These are phyloP conservation scores for Trematomus bernacchii DNA, from an alignment of 2,797 vertebrate genomes.

Conservation along the genomic window DNA sequence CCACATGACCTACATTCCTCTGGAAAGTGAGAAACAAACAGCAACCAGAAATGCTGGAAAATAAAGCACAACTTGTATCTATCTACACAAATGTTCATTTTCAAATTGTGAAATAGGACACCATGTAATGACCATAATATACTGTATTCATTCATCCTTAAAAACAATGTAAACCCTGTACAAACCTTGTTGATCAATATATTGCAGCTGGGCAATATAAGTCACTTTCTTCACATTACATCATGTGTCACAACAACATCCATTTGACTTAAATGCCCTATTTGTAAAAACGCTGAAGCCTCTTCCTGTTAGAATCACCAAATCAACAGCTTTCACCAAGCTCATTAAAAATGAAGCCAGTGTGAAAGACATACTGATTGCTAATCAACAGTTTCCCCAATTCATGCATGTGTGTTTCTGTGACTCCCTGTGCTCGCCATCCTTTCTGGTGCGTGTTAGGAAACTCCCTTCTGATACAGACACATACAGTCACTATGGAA, in stretches of 20 bases:
- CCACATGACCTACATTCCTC: constrained; percentile 68
- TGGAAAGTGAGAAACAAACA: constrained; percentile 34
- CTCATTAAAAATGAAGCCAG: constrained; percentile 50
- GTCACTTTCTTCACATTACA: neutral
- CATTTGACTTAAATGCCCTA: constrained; percentile 29
- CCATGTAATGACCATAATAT: neutral
- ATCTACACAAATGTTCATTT: neutral
- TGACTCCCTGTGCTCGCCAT: constrained; percentile 52
- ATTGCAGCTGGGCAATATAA: neutral
- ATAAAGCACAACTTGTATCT: neutral
- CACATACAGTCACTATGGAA: constrained; percentile 73
- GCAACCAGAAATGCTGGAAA: constrained; percentile 7
- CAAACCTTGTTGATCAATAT: neutral
- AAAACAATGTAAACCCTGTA: neutral
- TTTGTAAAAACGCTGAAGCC: constrained; percentile 18
- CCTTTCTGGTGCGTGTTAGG: constrained; percentile 44
- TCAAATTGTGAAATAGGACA: constrained; percentile 3
- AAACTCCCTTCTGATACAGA: constrained; percentile 67
- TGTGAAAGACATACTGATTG: constrained; percentile 62
- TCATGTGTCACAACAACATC: constrained; percentile 12
- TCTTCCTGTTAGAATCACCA: constrained; percentile 45
- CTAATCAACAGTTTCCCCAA: constrained; percentile 63
- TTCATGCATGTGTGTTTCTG: constrained; percentile 17
- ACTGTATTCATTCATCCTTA: neutral
- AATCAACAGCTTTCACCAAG: constrained; percentile 59